Evolutionary conservation across 2,797 vertebrate genomes (phyloP).

Genomic region (Rhabdophis nuchalis): DNA sequence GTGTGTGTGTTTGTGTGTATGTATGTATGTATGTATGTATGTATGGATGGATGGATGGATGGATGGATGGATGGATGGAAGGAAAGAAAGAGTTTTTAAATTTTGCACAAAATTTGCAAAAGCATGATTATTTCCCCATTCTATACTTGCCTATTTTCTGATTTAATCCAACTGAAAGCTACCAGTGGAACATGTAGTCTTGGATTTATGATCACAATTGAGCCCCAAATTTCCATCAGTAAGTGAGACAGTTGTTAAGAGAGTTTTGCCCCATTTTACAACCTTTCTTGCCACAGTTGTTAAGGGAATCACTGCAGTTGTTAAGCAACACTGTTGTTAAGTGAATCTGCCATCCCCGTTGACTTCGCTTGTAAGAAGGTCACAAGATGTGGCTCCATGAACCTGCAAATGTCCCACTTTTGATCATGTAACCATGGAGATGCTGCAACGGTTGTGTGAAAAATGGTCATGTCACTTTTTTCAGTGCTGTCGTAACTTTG

Average conservation of each 20-base stretch:
- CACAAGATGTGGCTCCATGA: background rate
- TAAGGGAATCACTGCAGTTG: background rate
- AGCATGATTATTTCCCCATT: background rate
- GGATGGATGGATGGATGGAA: background rate
- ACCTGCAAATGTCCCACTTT: background rate
- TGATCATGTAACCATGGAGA: background rate
- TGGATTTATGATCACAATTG: background rate
- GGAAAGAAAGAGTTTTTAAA: background rate
- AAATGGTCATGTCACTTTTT: background rate
- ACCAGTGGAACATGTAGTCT: background rate
- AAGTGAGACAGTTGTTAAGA: background rate
- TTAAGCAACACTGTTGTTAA: background rate
- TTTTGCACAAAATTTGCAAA: background rate
- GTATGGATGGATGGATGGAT: too few relatives aligned
- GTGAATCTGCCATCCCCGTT: background rate
- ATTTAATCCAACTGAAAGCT: background rate
- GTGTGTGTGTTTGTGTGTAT: too few relatives aligned
- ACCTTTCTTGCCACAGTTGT: background rate
- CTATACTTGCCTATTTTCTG: background rate
- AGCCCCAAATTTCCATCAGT: background rate
- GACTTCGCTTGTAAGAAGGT: background rate
- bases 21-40: too few relatives aligned
- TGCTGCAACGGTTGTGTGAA: background rate
- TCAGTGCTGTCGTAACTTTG: background rate
- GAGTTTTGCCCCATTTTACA: background rate